Evolutionary conservation across 1,140 invertebrate genomes (phyloP).

Genomic region (Drosophila sturtevanti): DNA sequence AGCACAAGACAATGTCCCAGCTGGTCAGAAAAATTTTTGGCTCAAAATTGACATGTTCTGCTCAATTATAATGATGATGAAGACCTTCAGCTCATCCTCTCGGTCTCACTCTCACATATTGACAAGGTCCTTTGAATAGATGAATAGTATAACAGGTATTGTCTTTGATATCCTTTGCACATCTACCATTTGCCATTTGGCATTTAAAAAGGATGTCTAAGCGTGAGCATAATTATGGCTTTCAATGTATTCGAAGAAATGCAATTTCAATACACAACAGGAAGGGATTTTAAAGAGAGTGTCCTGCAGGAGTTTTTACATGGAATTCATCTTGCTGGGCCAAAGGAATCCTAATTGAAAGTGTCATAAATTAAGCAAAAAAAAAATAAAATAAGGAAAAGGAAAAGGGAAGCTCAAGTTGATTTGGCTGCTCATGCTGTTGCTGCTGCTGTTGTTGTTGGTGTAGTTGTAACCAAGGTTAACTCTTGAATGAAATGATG

Average conservation of each 20-base stretch:
- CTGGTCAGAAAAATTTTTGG: constrained; percentile 13
- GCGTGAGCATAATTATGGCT: constrained; percentile 75
- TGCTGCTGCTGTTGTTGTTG: constrained; percentile 42
- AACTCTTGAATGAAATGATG: constrained; percentile 20
- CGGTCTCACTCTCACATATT: not conserved
- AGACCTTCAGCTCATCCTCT: constrained; percentile 47
- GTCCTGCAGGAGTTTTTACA: constrained; percentile 28
- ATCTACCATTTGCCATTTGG: constrained; percentile 58
- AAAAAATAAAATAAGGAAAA: constrained; percentile 51
- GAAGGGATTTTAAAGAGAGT: not conserved
- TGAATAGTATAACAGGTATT: constrained; percentile 13
- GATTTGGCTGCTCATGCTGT: constrained; percentile 40
- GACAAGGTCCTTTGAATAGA: constrained; percentile 30
- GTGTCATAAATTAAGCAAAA: constrained; percentile 59
- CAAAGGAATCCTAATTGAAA: constrained; percentile 48
- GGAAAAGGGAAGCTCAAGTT: constrained; percentile 41
- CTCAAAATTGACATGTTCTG: constrained; percentile 68
- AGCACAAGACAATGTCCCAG: not conserved
- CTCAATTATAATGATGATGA: constrained; percentile 55
- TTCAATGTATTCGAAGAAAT: constrained; percentile 68
- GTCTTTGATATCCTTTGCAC: constrained; percentile 35
- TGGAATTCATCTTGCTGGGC: constrained; percentile 51
- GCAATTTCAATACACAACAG: constrained; percentile 35
- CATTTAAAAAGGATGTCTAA: constrained; percentile 45
- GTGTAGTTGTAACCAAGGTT: constrained; percentile 8